Evolutionary conservation across 2,797 vertebrate genomes (phyloP), one percentile per base, ranked within the genome.

Genomic region (Chelon labrosus): DNA sequence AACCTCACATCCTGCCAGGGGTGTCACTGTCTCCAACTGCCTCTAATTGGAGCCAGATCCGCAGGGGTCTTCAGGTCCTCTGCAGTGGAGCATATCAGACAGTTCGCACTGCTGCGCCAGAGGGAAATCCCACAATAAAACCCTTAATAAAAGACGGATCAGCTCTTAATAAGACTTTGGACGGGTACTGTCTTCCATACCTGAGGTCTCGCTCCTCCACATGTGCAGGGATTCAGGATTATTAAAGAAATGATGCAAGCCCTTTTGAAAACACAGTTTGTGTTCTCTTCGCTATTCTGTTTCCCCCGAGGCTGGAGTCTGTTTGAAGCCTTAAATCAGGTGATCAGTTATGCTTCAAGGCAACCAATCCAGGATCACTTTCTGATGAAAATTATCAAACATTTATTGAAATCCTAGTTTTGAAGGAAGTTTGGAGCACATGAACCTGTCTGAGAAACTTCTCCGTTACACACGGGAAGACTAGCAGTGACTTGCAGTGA

Each of bases 21-120:
- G 79, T 62, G 44, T 76, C 77, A 46, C 77, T 19, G 50, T 65
- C 66, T 82, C 72, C 65, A 49, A 0, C 65, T 60, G 74, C 19
- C 79, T 85, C 73, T 93, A 89, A 93, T 90, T 91, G 89, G 87
- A 80, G 75, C 46, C 65, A 31, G 61, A 88, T 75, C 84, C 56
- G 9, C 56, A 71, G 76, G 66, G 74, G 78, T 86, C 76, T 42
- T 70, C 65, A 3, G 77, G 80, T 79, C 76, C 47, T 84, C 83
- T 49, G 73, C 80, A 80, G 35, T 17, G 68, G 64, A 83, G 83
- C 86, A 49, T 67, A 86, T 89, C 83, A 80, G 66, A 71, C 84
- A 46, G 74, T 78, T 88, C 62, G 44, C 84, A 55, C 62, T 59
- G 72, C 73, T 56, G 74, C 71, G 73, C 75, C 71, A 22, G 20